Evolutionary conservation across 2,113 vertebrate genomes (phyloP).

Genomic region (Sclerurus mexicanus): DNA sequence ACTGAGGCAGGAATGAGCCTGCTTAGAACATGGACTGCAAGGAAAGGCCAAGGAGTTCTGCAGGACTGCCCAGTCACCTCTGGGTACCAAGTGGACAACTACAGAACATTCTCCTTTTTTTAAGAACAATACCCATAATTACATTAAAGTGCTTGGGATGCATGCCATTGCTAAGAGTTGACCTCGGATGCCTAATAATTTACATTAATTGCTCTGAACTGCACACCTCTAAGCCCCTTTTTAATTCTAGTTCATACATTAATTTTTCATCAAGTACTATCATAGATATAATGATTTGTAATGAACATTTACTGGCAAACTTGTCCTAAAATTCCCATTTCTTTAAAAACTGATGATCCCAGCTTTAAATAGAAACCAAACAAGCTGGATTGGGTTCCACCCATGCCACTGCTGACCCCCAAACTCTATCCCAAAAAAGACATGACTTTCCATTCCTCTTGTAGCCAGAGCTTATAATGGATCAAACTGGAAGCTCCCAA

Average conservation of each 20-base stretch:
- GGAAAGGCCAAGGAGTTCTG: not conserved
- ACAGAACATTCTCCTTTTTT: not conserved
- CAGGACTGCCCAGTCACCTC: fast-evolving
- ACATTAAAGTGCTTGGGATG: not conserved
- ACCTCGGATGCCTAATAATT: not conserved
- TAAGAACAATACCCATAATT: not conserved
- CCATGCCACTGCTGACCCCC: not conserved
- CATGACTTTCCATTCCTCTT: not conserved
- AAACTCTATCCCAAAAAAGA: not conserved
- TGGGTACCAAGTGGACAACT: not conserved
- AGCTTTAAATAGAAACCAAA: not conserved
- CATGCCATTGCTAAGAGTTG: not conserved
- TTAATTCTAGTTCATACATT: not conserved
- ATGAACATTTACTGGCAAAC: not conserved
- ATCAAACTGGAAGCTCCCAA: not conserved
- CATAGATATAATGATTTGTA: not conserved
- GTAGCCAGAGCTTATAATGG: not conserved
- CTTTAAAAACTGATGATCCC: not conserved
- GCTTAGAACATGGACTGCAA: not conserved
- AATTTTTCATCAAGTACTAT: not conserved
- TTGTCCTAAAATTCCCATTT: not conserved
- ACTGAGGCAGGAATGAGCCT: not conserved
- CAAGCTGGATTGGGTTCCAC: not conserved
- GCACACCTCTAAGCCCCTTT: not conserved
- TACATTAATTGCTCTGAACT: not conserved